A percentile compares a stretch with the other conserved stretches of the same genome.
Evolutionary conservation across 2,113 vertebrate genomes (phyloP).

Genomic region (Ahaetulla prasina): DNA sequence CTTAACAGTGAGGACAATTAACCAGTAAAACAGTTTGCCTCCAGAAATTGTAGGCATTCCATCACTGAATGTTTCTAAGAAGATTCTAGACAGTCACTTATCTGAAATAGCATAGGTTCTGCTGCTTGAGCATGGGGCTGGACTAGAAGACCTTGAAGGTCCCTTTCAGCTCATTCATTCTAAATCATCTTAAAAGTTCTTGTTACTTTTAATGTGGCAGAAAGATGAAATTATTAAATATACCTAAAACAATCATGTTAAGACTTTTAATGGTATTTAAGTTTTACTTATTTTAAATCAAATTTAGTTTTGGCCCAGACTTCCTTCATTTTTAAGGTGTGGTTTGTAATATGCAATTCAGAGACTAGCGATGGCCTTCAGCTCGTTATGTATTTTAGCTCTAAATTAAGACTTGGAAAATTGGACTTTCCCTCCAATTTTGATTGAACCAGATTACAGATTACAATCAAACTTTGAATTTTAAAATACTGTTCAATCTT

Average conservation of each 20-base stretch:
- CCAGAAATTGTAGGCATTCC: too few species aligned
- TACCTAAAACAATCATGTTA: neutral
- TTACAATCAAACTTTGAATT: neutral
- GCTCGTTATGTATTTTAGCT: neutral
- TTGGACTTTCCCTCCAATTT: neutral
- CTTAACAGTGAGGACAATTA: too few species aligned
- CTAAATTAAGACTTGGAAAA: neutral
- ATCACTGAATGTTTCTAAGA: too few species aligned
- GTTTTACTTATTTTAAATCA: neutral
- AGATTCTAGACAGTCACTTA: too few species aligned
- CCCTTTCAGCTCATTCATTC: too few species aligned
- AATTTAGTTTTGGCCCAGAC: neutral
- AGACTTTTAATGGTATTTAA: neutral
- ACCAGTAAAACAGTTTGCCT: too few species aligned
- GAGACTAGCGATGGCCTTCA: neutral
- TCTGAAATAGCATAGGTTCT: too few species aligned
- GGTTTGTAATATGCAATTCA: neutral
- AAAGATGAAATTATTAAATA: neutral
- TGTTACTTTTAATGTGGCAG: neutral
- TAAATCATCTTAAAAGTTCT: neutral
- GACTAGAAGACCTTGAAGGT: too few species aligned
- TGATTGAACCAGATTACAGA: neutral
- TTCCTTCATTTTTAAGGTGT: neutral
- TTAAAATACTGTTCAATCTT: neutral
- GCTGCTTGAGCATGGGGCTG: too few species aligned